A percentile compares a stretch with the other conserved stretches of the same genome.
Conservation (phyloP, 1,140 invertebrate species). For the Amyelois transitella region DNA sequence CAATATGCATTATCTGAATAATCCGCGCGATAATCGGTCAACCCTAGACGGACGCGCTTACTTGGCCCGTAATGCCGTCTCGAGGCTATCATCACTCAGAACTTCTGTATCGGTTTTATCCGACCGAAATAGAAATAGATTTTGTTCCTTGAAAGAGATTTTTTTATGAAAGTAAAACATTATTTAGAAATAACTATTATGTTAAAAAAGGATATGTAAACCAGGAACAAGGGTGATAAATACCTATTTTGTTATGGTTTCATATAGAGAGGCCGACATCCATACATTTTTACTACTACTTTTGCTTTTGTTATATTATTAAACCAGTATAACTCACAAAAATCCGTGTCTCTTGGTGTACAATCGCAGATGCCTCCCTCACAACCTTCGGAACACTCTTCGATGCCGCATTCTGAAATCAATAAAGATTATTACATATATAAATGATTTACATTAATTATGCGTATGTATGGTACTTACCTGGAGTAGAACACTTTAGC, state of each 20-base stretch:
- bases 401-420: conserved; percentile 56
- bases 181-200: no score
- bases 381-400: conserved; percentile 58
- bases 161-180: no score
- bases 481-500: not conserved
- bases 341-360: conserved; percentile 49
- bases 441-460: not conserved
- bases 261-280: no score
- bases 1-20: no score
- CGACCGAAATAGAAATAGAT: no score
- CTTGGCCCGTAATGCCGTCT: not conserved
- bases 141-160: no score
- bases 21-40: no score
- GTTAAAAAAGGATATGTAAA: no score
- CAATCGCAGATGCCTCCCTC: conserved; percentile 50
- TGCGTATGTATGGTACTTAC: not conserved
- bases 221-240: no score
- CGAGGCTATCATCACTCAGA: not conserved
- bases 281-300: no score
- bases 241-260: no score
- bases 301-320: not conserved
- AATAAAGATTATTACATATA: conserved; percentile 2
- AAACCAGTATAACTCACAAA: conserved; percentile 35
- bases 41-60: not conserved
- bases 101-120: not conserved